These are phyloP conservation scores for Coenobita brevimanus DNA, from an alignment of 1,140 invertebrate genomes.

Conservation along the genomic window DNA sequence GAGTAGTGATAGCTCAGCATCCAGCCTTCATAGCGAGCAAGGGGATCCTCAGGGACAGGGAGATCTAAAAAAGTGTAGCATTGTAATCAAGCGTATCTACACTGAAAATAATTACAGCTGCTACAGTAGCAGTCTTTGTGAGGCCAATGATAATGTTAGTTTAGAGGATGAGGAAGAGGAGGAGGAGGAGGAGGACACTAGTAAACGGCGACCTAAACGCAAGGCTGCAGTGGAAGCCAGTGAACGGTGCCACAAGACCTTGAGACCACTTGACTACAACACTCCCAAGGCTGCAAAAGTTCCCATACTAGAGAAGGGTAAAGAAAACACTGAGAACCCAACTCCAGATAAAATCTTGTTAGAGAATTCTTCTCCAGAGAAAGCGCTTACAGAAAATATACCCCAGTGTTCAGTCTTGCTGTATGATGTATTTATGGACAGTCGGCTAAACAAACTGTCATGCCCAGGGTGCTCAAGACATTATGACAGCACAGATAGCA, in stretches of 20 bases:
- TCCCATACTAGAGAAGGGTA: constrained; percentile 24
- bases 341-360: constrained; percentile 3
- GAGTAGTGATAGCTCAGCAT: constrained; percentile 25
- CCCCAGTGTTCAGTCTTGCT: constrained; percentile 52
- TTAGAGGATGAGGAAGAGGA: constrained; percentile 1
- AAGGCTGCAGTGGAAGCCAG: constrained; percentile 53
- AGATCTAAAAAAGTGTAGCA: constrained; percentile 58
- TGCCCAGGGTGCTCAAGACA: constrained; percentile 53
- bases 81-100: constrained; percentile 58
- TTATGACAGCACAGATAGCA: constrained; percentile 54
- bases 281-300: constrained; percentile 31
- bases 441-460: constrained; percentile 46
- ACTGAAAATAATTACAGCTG: constrained; percentile 51
- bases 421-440: constrained; percentile 57
- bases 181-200: background rate
- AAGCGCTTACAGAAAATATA: constrained; percentile 14
- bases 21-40: background rate
- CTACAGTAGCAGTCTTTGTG: constrained; percentile 53
- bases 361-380: constrained; percentile 24
- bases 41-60: constrained; percentile 16
- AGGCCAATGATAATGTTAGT: constrained; percentile 27
- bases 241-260: constrained; percentile 46
- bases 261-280: constrained; percentile 31
- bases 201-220: constrained; percentile 29
- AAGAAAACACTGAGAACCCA: background rate